Evolutionary conservation across 2,113 vertebrate species (phyloP).

Genomic region (Clupea harengus): DNA sequence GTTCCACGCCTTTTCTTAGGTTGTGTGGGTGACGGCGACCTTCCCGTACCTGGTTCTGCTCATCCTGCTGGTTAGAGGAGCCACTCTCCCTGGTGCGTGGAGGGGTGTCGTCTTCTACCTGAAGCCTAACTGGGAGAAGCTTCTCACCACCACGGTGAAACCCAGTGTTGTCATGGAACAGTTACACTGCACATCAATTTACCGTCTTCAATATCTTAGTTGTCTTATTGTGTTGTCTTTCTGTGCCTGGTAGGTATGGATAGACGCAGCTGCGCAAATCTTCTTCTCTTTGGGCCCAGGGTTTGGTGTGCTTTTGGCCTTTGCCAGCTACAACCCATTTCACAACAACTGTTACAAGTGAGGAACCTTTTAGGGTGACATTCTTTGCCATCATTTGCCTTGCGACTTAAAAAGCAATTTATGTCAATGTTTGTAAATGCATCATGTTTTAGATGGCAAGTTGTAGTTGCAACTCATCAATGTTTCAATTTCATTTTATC

Average conservation of each 20-base stretch:
- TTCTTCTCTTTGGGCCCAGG: slow-evolving; percentile 98
- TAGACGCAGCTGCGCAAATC: slow-evolving; percentile 96
- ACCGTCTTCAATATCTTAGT: background rate
- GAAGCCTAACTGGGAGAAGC: slow-evolving; percentile 91
- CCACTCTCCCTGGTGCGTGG: slow-evolving; percentile 95
- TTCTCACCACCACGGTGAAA: slow-evolving; percentile 86
- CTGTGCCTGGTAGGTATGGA: slow-evolving; percentile 81
- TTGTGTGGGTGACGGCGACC: slow-evolving; percentile 97
- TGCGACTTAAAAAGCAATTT: background rate
- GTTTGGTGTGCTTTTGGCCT: slow-evolving; percentile 93
- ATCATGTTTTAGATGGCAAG: background rate
- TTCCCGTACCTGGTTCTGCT: slow-evolving; percentile 91
- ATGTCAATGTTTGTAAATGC: background rate
- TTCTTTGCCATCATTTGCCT: background rate
- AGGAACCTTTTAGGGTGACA: slow-evolving; percentile 40
- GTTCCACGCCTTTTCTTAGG: slow-evolving; percentile 66
- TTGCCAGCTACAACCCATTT: slow-evolving; percentile 98
- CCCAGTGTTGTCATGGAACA: background rate
- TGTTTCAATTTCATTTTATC: no score
- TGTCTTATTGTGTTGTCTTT: background rate
- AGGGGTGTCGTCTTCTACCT: slow-evolving; percentile 92
- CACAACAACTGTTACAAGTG: slow-evolving; percentile 99
- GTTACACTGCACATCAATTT: background rate
- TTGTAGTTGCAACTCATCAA: background rate
- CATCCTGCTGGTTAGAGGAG: slow-evolving; percentile 86